phyloP scores from a whole-genome alignment of 2,888 invertebrate species.

The Patella ulyssiponensis region DNA sequence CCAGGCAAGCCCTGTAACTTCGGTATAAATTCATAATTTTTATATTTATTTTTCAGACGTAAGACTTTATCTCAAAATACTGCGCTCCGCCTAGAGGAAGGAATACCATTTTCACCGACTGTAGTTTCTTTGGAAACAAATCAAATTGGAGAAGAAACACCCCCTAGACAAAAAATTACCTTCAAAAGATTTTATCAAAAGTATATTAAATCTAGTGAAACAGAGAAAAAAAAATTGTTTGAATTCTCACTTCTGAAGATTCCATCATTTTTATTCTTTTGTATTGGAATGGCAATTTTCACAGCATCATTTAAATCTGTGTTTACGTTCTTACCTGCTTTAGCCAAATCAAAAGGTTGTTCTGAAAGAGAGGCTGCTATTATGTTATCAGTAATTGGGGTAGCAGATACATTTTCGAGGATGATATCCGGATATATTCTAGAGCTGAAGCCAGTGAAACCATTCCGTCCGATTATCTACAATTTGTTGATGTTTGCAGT shows the following conservation, averaged over 20 bases:
- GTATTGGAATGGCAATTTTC: conserved; percentile 38
- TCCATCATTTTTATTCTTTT: conserved; percentile 38
- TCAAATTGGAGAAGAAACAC: neutral
- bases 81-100: neutral
- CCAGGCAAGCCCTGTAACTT: too few species aligned
- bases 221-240: conserved; percentile 24
- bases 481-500: conserved; percentile 52
- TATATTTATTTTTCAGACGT: neutral
- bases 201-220: neutral
- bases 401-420: conserved; percentile 49
- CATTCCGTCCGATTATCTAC: conserved; percentile 50
- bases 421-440: conserved; percentile 51
- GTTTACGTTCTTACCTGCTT: conserved; percentile 58
- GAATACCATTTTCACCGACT: neutral
- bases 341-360: conserved; percentile 49
- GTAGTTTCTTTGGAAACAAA: neutral
- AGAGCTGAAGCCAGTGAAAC: conserved; percentile 47
- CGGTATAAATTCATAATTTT: neutral
- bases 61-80: neutral
- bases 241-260: conserved; percentile 35
- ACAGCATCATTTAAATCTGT: conserved; percentile 35
- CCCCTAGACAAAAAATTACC: neutral
- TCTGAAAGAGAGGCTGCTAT: conserved; percentile 49
- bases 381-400: conserved; percentile 53
- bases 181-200: neutral